phyloP scores from a whole-genome alignment of 2,888 invertebrate genomes.

The Trissolcus japonicus region DNA sequence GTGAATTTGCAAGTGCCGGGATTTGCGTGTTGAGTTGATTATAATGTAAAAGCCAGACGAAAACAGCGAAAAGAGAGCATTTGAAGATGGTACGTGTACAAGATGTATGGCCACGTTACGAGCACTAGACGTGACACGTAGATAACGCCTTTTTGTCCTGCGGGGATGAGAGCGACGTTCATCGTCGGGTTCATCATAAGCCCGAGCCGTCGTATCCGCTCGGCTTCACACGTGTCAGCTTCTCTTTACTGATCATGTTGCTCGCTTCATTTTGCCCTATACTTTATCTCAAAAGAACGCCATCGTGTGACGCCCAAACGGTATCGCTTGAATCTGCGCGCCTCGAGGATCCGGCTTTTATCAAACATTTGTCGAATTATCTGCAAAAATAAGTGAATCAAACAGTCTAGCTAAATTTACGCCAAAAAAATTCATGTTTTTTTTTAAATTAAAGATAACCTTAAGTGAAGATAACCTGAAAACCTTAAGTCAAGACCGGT shows the following conservation, averaged over 20 bases:
- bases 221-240: slow-evolving; percentile 47
- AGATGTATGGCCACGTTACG: slow-evolving; percentile 43
- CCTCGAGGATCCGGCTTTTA: slow-evolving; percentile 27
- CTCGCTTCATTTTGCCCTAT: slow-evolving; percentile 43
- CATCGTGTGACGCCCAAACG: slow-evolving; percentile 33
- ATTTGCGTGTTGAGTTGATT: not conserved
- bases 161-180: slow-evolving; percentile 31
- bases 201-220: slow-evolving; percentile 45
- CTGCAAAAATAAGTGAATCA: not conserved
- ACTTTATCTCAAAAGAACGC: slow-evolving; percentile 45
- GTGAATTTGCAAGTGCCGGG: too few relatives aligned
- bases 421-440: too few relatives aligned
- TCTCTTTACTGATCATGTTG: slow-evolving; percentile 52
- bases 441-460: too few relatives aligned
- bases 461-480: too few relatives aligned
- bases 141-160: slow-evolving; percentile 45
- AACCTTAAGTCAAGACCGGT: too few relatives aligned
- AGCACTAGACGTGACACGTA: slow-evolving; percentile 50
- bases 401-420: not conserved
- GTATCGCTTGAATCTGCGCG: slow-evolving; percentile 41
- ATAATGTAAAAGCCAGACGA: slow-evolving; percentile 12
- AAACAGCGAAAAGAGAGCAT: slow-evolving; percentile 6
- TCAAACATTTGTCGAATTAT: slow-evolving; percentile 8
- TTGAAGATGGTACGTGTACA: slow-evolving; percentile 9
- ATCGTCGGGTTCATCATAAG: slow-evolving; percentile 38